Base-by-base conservation (phyloP, 2,797 vertebrate genomes). In the Rhyacichthys aspro region DNA sequence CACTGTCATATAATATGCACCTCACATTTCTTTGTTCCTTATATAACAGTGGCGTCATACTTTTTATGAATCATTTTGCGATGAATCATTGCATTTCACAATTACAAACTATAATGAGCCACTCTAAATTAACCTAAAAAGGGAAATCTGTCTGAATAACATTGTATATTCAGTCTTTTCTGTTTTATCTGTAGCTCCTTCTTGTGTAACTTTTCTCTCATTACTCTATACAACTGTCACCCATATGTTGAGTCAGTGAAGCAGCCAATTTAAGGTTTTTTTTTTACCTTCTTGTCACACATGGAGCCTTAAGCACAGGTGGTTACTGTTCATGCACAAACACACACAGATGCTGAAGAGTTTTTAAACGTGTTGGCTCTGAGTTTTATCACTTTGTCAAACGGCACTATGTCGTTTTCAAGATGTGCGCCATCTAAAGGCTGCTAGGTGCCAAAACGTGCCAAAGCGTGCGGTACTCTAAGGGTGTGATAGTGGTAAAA, bases 281-380 rank as follows among this genome's bases (percentile, higher is more conserved):
- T 55, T 33, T 43, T 55, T 17, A 9, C 32, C 28, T 32, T 15
- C 2, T 43, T 12, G 23, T 74, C 57, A 62, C 55, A 72, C 57
- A 44, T 56, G 42, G 38, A 44, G 14, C 65, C 56, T 70, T 68
- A n/a, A 36, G 52, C 58, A 19, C 49, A 33, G 44, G 17, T 33
- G 5, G 65, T 34, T 28, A 14, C 47, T 49, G 23, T 58, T 36
- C 28, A 18, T 53, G 38, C 39, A 46, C 41, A 39, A 15, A 70
- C 11, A 33, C 48, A 34, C 48, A 66, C 39, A 72, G 61, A 72
- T 48, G 47, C 44, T 11, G 18, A 66, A 57, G 33, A 33, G n/a
- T 14, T 2, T 34, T n/a, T n/a, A n/a, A n/a, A n/a, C n/a, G n/a
- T 44, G 19, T 6, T 28, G 23, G 23, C 3, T 2, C 23, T 2